A percentile compares a stretch with the other conserved stretches of the same genome.
phyloP scores from a whole-genome alignment of 1,140 invertebrate genomes.

The Microplitis mediator region DNA sequence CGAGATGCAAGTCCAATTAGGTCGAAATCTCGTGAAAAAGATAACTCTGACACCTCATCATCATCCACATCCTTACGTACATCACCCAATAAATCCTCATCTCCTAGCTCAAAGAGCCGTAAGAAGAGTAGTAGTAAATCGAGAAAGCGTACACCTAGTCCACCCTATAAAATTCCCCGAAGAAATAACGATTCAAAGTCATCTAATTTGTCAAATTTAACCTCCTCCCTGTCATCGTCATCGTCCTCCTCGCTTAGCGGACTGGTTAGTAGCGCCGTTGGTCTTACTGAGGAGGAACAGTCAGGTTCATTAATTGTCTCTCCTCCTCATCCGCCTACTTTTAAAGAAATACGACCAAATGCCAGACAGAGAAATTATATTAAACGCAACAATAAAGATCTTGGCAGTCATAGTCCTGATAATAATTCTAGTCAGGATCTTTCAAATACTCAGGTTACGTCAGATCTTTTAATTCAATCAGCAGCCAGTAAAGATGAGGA shows the following conservation, averaged over 20 bases:
- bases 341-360: constrained; percentile 68
- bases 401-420: constrained; percentile 59
- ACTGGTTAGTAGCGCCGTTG: constrained; percentile 35
- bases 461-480: constrained; percentile 38
- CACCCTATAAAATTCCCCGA: constrained; percentile 57
- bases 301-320: constrained; percentile 57
- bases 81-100: constrained; percentile 44
- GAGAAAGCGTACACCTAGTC: constrained; percentile 54
- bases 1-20: constrained; percentile 48
- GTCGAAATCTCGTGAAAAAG: constrained; percentile 53
- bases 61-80: constrained; percentile 36
- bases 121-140: constrained; percentile 49
- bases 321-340: constrained; percentile 60
- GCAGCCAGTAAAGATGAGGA: constrained; percentile 58
- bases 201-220: no score
- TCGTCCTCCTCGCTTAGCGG: constrained; percentile 36
- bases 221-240: not conserved
- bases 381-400: constrained; percentile 66
- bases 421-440: constrained; percentile 27
- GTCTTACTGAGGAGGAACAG: constrained; percentile 59
- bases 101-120: constrained; percentile 51
- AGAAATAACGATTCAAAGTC: constrained; percentile 44
- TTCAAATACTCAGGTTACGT: constrained; percentile 31
- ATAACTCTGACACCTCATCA: constrained; percentile 43
- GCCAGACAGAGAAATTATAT: constrained; percentile 70